phyloP scores from a whole-genome alignment of 2,113 vertebrate genomes.

The Zootoca vivipara region DNA sequence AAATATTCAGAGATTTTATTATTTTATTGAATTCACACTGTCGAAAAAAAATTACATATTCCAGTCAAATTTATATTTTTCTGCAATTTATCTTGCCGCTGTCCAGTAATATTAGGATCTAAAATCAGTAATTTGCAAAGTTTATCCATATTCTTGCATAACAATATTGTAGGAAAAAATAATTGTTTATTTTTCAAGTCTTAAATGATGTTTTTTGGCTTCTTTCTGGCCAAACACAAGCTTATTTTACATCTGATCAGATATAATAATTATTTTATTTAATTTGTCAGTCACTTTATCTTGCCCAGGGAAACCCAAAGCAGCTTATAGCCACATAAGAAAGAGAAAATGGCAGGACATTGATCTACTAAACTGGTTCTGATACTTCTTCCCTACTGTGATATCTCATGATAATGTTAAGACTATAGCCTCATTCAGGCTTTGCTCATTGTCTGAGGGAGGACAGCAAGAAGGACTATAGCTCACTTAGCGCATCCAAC shows the following conservation, averaged over 20 bases:
- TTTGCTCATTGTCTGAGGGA: too few relatives aligned
- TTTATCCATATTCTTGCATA: constrained; percentile 2
- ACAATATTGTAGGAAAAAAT: background rate
- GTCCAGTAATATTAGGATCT: constrained; percentile 29
- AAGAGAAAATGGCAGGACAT: background rate
- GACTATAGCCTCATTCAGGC: too few relatives aligned
- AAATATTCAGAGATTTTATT: constrained; percentile 32
- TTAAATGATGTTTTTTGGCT: background rate
- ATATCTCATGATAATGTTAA: background rate
- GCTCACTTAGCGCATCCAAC: too few relatives aligned
- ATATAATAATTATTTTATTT: too few relatives aligned
- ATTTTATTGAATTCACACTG: background rate
- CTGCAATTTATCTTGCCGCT: constrained; percentile 35
- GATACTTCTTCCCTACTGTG: background rate
- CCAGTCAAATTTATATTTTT: background rate
- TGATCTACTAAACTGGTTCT: background rate
- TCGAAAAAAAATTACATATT: constrained; percentile 31
- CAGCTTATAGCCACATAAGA: background rate
- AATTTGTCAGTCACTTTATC: too few relatives aligned
- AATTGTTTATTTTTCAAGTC: background rate
- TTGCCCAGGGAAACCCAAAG: too few relatives aligned
- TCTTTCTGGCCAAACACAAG: background rate
- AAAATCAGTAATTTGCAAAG: constrained; percentile 31
- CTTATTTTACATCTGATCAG: background rate
- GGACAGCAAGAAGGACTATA: too few relatives aligned